Percentiles rank a stretch among this genome's conserved stretches.
These are phyloP conservation scores for Amaurobius ferox DNA, from an alignment of 2,888 invertebrate species.

Conservation along the genomic window DNA sequence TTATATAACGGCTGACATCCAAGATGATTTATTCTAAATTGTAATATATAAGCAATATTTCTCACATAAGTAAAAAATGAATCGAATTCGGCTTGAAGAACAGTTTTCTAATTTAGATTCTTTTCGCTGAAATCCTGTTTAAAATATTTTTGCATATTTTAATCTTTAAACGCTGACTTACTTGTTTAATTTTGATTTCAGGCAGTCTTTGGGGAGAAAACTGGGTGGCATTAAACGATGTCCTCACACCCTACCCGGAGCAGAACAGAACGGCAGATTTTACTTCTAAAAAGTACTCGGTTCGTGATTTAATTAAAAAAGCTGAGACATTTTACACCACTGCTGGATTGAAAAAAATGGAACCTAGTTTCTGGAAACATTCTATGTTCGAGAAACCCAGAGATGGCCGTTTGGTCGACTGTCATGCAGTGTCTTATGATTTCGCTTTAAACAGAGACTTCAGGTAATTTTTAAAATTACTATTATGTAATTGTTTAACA, in stretches of 20 bases:
- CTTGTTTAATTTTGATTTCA: constrained; percentile 66
- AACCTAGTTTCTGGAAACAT: constrained; percentile 46
- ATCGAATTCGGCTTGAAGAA: too few relatives aligned
- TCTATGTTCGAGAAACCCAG: constrained; percentile 60
- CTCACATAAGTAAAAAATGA: too few relatives aligned
- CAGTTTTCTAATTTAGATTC: too few relatives aligned
- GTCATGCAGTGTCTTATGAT: constrained; percentile 68
- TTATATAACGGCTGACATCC: too few relatives aligned
- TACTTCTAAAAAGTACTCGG: constrained; percentile 76
- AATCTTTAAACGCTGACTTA: too few relatives aligned
- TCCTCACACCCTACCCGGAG: constrained; percentile 76
- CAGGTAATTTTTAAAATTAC: constrained; percentile 45
- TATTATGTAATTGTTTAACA: too few relatives aligned
- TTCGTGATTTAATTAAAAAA: constrained; percentile 80
- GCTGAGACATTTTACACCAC: constrained; percentile 56
- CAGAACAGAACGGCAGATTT: constrained; percentile 22
- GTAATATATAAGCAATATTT: too few relatives aligned
- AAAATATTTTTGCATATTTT: too few relatives aligned
- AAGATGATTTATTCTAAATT: too few relatives aligned
- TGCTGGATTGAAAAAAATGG: constrained; percentile 48
- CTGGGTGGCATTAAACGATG: constrained; percentile 86
- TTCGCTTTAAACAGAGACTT: constrained; percentile 75
- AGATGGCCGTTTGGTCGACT: constrained; percentile 54
- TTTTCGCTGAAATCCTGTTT: too few relatives aligned
- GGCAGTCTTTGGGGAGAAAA: constrained; percentile 89